phyloP scores from a whole-genome alignment of 1,140 invertebrate species.

The Diuraphis noxia region DNA sequence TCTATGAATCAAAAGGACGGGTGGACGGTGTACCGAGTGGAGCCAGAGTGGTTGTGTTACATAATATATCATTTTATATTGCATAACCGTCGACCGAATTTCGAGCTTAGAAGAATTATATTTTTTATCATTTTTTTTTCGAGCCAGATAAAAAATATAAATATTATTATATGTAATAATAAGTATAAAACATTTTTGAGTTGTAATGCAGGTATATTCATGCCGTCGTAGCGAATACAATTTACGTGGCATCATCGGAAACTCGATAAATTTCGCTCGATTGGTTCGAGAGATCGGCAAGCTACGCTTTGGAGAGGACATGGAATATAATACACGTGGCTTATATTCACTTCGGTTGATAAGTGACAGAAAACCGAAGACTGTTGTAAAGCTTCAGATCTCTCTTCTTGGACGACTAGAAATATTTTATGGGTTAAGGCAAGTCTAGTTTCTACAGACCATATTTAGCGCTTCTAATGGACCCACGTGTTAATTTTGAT shows the following conservation, averaged over 20 bases:
- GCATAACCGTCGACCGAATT: background rate
- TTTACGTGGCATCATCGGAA: background rate
- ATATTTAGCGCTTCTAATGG: background rate
- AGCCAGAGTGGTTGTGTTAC: background rate
- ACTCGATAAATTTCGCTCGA: conserved; percentile 23
- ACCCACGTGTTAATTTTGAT: conserved; percentile 16
- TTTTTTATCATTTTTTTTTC: background rate
- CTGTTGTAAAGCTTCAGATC: background rate
- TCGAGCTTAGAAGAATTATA: background rate
- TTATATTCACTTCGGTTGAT: background rate
- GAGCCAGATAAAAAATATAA: background rate
- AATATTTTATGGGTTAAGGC: background rate
- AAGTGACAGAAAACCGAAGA: background rate
- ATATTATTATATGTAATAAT: background rate
- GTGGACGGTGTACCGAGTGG: background rate
- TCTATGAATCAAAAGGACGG: background rate
- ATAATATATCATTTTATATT: background rate
- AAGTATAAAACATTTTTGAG: background rate
- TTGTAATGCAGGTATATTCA: background rate
- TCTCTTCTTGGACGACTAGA: background rate
- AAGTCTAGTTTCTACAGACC: background rate
- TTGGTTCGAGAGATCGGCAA: background rate
- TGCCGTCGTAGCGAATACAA: background rate
- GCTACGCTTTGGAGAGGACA: background rate
- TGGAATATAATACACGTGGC: background rate